Conservation (phyloP, 2,113 vertebrate species). For the Cepphus grylle region DNA sequence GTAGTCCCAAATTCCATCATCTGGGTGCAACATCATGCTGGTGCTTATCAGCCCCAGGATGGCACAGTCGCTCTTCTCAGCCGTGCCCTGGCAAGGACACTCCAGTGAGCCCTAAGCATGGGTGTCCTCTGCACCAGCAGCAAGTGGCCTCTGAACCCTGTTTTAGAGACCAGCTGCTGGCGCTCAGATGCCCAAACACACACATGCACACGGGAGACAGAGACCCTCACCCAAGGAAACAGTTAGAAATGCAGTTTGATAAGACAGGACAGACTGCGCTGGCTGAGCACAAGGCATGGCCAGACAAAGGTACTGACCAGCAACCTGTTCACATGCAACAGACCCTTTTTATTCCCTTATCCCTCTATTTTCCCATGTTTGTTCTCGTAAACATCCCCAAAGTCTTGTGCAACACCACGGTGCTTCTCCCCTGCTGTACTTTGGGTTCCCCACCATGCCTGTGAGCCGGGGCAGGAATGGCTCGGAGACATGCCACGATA, state of each 20-base stretch:
- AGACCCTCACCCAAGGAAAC: neutral
- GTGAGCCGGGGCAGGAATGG: neutral
- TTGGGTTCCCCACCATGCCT: neutral
- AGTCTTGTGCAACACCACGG: neutral
- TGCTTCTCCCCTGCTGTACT: neutral
- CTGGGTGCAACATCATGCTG: rapidly evolving
- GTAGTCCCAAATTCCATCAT: neutral
- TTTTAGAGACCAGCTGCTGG: neutral
- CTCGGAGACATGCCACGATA: neutral
- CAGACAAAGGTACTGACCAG: neutral
- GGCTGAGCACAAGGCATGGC: neutral
- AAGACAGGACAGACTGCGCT: neutral
- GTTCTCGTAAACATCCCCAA: neutral
- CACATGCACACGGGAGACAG: rapidly evolving
- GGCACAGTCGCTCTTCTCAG: neutral
- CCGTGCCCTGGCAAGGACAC: neutral
- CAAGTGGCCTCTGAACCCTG: neutral
- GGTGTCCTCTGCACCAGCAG: neutral
- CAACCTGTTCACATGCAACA: rapidly evolving
- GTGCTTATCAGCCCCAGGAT: rapidly evolving
- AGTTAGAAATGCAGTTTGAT: neutral
- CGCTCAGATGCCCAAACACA: neutral
- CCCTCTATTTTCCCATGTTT: neutral
- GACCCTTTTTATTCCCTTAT: neutral
- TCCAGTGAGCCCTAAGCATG: neutral